Conservation (phyloP, 2,888 invertebrate genomes). For the Orgyia antiqua region DNA sequence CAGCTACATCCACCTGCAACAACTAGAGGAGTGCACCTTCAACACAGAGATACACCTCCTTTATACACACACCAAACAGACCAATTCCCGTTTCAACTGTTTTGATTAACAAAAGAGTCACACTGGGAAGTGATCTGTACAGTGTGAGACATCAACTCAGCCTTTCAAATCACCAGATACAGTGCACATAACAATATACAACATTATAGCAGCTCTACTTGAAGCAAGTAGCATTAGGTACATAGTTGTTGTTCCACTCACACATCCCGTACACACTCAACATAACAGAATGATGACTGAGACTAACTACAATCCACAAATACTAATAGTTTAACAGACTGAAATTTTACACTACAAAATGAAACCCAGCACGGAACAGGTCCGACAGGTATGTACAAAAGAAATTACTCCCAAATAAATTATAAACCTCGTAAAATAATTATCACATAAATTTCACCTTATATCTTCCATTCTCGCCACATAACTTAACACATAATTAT, state of each 20-base stretch:
- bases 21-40: conserved; percentile 45
- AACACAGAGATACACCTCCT: conserved; percentile 23
- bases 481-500: conserved; percentile 68
- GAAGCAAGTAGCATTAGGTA: conserved; percentile 67
- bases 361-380: conserved; percentile 38
- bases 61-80: conserved; percentile 22
- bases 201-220: conserved; percentile 57
- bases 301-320: conserved; percentile 53
- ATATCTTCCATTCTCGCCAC: conserved; percentile 62
- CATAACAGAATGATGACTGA: conserved; percentile 49
- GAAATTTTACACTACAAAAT: conserved; percentile 42
- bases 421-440: conserved; percentile 76
- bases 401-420: conserved; percentile 75
- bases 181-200: conserved; percentile 62
- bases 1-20: conserved; percentile 61
- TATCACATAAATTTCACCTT: conserved; percentile 76
- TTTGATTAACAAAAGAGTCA: conserved; percentile 42
- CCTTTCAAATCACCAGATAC: conserved; percentile 46
- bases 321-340: conserved; percentile 43
- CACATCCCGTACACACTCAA: conserved; percentile 55
- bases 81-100: conserved; percentile 29
- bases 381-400: conserved; percentile 66
- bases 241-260: conserved; percentile 50
- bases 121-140: conserved; percentile 29
- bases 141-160: conserved; percentile 28